Evolutionary conservation across 1,140 invertebrate species (phyloP), one percentile per base, ranked within the genome.

Genomic region (Solenopsis fugax): DNA sequence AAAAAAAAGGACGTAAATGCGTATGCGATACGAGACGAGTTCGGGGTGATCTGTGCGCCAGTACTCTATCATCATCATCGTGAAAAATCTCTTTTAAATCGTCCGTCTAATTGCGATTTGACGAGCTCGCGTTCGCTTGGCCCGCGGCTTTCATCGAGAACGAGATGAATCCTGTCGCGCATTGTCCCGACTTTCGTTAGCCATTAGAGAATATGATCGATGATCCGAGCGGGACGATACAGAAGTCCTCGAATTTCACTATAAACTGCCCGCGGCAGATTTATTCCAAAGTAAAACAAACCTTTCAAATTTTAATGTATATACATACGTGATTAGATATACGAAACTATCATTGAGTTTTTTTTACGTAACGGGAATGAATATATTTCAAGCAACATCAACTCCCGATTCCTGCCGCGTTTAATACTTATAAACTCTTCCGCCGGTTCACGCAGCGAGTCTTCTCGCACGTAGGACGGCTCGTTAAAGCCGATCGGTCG

Each of bases 51-150:
- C 12, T 45, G 67, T 34, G 80, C 65, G 41, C 37, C 13, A 21
- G 34, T 18, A 29, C 48, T 72, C 60, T 56, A 69, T 67, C 69
- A 86, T 75, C 87, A 86, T 75, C 85, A 29, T n/a, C 29, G 73
- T 91, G 84, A 91, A 90, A 88, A 90, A 91, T 91, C 76, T 90
- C 77, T 91, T 90, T 91, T 91, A 91, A 91, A 91, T 91, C 89
- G 89, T 85, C 77, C 89, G 84, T 87, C 80, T 91, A 91, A 91
- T 91, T 91, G 87, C 90, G 60, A 90, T 91, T 91, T 88, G 90
- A 91, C 90, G 90, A 91, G 87, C 87, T 64, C 65, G n/a, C 41
- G 29, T 7, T 58, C 16, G 56, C 29, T 24, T 76, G 24, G 77
- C 87, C 81, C 45, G 60, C 60, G 84, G 82, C 90, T 60, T 71